phyloP scores from a whole-genome alignment of 2,888 invertebrate species.

The Drosophila infuscata region DNA sequence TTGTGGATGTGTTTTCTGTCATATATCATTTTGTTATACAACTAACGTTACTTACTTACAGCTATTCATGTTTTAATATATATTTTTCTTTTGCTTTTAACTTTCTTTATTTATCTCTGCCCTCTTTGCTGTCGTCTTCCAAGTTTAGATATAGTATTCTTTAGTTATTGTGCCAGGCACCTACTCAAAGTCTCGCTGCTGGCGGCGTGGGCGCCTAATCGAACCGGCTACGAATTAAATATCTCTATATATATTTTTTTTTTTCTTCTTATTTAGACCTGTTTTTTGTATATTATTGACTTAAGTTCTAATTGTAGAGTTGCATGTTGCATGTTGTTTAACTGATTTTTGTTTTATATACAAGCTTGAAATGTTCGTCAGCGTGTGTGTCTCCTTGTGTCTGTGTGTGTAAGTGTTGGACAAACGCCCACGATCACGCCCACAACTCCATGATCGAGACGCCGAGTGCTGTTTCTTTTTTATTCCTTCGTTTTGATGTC shows the following conservation, averaged over 20 bases:
- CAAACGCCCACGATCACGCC: slow-evolving; percentile 40
- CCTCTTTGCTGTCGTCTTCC: slow-evolving; percentile 32
- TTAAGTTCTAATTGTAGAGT: slow-evolving; percentile 49
- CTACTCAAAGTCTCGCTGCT: slow-evolving; percentile 49
- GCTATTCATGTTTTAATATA: slow-evolving; percentile 39
- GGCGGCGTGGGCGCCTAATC: slow-evolving; percentile 36
- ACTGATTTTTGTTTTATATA: slow-evolving; percentile 35
- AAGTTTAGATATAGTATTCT: slow-evolving; percentile 43
- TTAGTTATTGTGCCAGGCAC: slow-evolving; percentile 73
- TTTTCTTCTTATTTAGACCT: slow-evolving; percentile 53
- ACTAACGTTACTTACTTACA: slow-evolving; percentile 55
- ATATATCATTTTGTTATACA: slow-evolving; percentile 54
- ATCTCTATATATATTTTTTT: slow-evolving; percentile 5
- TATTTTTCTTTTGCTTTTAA: slow-evolving; percentile 19
- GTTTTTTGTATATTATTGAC: slow-evolving; percentile 50
- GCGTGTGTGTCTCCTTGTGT: slow-evolving; percentile 1
- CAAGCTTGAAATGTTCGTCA: slow-evolving; percentile 40
- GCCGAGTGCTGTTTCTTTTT: slow-evolving; percentile 30
- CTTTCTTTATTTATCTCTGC: slow-evolving; percentile 13
- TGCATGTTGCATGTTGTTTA: slow-evolving; percentile 48
- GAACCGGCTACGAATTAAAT: slow-evolving; percentile 50
- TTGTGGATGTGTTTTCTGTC: slow-evolving; percentile 28
- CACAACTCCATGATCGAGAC: slow-evolving; percentile 37
- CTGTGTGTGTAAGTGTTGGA: slow-evolving; percentile 20
- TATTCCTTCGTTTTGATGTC: background rate